A percentile compares a stretch with the other conserved stretches of the same genome.
These are phyloP conservation scores for Ammodytes dubius DNA, from an alignment of 2,113 vertebrate genomes.

Conservation along the genomic window DNA sequence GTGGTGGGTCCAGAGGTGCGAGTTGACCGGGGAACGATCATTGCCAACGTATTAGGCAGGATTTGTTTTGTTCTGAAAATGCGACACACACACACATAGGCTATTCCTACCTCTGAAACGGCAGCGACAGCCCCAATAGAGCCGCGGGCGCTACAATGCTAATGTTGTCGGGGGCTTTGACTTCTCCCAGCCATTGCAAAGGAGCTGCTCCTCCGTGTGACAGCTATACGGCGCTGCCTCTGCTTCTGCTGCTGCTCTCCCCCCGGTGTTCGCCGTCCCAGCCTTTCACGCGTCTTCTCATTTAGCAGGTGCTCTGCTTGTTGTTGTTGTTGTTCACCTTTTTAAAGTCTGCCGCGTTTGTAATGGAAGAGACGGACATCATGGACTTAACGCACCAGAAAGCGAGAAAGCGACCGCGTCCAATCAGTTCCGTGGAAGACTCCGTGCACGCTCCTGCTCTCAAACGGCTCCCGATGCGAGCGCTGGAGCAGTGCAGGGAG, in stretches of 20 bases:
- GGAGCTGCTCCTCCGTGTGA: conserved; percentile 75
- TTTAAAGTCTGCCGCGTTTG: conserved; percentile 15
- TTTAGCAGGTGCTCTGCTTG: conserved; percentile 37
- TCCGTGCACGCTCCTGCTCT: conserved; percentile 75
- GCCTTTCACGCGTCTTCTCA: conserved; percentile 35
- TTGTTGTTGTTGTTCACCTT: conserved; percentile 33
- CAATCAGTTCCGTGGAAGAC: conserved; percentile 81
- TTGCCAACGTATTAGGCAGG: conserved; percentile 4
- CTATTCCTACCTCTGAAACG: conserved; percentile 71
- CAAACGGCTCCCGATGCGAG: conserved; percentile 80
- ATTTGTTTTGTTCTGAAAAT: conserved; percentile 71
- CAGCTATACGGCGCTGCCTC: conserved; percentile 66
- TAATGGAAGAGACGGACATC: conserved; percentile 83
- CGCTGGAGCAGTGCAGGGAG: conserved; percentile 75
- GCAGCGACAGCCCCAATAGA: conserved; percentile 82
- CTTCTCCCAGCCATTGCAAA: conserved; percentile 83
- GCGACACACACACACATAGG: conserved; percentile 60
- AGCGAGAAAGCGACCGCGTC: conserved; percentile 81
- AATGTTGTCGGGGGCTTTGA: conserved; percentile 85
- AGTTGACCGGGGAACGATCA: conserved; percentile 5
- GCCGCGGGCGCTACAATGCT: conserved; percentile 79
- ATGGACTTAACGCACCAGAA: conserved; percentile 85
- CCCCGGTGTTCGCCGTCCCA: conserved; percentile 32
- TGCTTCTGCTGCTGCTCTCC: conserved; percentile 22
- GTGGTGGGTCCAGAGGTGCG: conserved; percentile 64